Evolutionary conservation across 2,888 invertebrate species (phyloP).

Genomic region (Drosophila acutilabella): DNA sequence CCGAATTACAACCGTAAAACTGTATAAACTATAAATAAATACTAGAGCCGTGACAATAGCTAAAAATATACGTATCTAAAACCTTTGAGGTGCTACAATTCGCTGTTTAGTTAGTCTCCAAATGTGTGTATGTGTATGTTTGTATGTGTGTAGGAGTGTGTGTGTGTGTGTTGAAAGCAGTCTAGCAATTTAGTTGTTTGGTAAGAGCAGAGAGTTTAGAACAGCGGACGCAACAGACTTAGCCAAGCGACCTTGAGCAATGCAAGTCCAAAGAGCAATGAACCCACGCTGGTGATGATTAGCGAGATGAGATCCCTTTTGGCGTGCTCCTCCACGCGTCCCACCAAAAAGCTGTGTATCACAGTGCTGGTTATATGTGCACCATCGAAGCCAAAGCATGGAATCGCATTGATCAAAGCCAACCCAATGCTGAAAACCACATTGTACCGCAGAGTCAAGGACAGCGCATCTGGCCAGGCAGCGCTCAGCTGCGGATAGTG

Average conservation of each 20-base stretch:
- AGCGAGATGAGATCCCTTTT: slow-evolving; percentile 88
- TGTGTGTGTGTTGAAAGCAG: slow-evolving; percentile 46
- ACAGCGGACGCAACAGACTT: slow-evolving; percentile 78
- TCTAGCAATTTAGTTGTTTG: slow-evolving; percentile 51
- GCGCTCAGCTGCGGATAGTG: slow-evolving; percentile 87
- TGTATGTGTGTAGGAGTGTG: slow-evolving; percentile 10
- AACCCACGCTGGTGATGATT: slow-evolving; percentile 90
- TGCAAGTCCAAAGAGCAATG: slow-evolving; percentile 89
- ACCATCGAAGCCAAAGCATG: slow-evolving; percentile 97
- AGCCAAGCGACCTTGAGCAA: slow-evolving; percentile 87
- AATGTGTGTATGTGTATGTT: slow-evolving; percentile 27
- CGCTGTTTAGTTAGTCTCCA: slow-evolving; percentile 43
- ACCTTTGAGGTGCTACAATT: slow-evolving; percentile 70
- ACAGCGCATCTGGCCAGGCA: slow-evolving; percentile 89
- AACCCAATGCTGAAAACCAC: slow-evolving; percentile 95
- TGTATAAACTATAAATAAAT: slow-evolving; percentile 40
- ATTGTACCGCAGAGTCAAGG: slow-evolving; percentile 92
- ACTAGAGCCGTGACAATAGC: slow-evolving; percentile 48
- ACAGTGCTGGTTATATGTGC: slow-evolving; percentile 93
- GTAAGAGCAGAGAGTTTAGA: slow-evolving; percentile 25
- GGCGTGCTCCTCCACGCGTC: slow-evolving; percentile 86
- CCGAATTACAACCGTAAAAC: slow-evolving; percentile 36
- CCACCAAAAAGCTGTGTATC: slow-evolving; percentile 87
- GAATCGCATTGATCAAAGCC: slow-evolving; percentile 95
- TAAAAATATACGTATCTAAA: slow-evolving; percentile 35